Conservation (phyloP, 2,113 vertebrate genomes). For the Butorides virescens region DNA sequence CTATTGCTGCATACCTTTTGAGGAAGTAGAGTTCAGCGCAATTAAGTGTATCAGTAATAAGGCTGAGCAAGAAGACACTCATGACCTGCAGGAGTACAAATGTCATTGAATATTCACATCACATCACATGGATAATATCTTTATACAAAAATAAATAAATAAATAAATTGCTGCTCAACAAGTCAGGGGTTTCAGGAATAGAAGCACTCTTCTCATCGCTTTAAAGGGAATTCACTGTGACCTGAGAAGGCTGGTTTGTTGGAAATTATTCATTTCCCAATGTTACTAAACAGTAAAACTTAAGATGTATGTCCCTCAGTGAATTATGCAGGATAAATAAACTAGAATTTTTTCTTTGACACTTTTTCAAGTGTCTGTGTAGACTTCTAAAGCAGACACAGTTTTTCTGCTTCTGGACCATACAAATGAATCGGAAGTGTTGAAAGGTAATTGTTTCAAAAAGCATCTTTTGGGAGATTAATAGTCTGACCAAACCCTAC, state of each 20-base stretch:
- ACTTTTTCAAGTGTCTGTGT: neutral
- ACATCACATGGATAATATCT: neutral
- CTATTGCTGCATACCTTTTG: neutral
- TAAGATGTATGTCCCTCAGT: neutral
- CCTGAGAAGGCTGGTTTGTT: neutral
- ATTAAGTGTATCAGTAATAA: neutral
- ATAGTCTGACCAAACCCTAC: neutral
- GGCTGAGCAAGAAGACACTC: neutral
- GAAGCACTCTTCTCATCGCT: neutral
- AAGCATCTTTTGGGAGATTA: neutral
- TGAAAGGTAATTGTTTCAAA: neutral
- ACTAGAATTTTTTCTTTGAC: neutral
- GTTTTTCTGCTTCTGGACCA: neutral
- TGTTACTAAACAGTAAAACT: neutral
- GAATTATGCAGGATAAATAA: neutral
- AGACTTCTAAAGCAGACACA: neutral
- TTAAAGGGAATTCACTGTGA: neutral
- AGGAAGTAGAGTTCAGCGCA: neutral
- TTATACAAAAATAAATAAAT: neutral
- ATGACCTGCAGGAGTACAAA: neutral
- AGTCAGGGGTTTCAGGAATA: neutral
- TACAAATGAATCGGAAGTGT: neutral
- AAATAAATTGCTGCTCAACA: neutral
- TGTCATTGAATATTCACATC: neutral
- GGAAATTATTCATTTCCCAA: neutral